These are phyloP conservation scores for Indri indri DNA, from an alignment of 2,113 vertebrate species.

Conservation along the genomic window DNA sequence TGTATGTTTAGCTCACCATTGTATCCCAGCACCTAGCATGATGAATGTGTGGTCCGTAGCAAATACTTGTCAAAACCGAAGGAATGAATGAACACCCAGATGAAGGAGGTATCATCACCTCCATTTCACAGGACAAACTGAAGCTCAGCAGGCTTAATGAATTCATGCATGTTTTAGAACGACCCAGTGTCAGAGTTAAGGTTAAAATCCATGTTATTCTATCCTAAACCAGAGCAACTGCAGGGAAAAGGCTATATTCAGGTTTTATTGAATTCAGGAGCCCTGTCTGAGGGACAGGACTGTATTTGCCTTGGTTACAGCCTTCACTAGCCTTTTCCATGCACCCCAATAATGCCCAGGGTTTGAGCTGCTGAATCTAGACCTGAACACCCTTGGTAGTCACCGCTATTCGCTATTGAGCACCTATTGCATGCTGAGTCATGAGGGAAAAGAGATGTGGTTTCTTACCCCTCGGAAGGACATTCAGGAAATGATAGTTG, in stretches of 20 bases:
- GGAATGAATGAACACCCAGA: neutral
- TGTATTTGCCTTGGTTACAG: fast-evolving
- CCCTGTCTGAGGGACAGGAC: neutral
- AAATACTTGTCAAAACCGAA: neutral
- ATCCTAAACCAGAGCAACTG: neutral
- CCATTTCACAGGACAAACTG: neutral
- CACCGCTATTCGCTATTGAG: neutral
- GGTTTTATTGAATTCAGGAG: neutral
- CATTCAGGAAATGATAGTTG: neutral
- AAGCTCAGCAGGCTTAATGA: neutral
- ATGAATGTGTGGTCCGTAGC: neutral
- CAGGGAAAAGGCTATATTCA: neutral
- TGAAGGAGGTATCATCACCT: too few relatives aligned
- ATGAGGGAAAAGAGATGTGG: neutral
- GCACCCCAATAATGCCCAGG: neutral
- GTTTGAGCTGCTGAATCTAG: neutral
- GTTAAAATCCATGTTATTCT: neutral
- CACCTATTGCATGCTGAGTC: neutral
- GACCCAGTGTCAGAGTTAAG: neutral
- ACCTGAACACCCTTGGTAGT: neutral
- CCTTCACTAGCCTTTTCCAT: neutral
- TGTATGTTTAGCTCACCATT: neutral
- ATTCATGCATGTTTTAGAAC: neutral
- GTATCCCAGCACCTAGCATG: neutral
- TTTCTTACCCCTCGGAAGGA: neutral